A percentile compares a stretch with the other conserved stretches of the same genome.
These are phyloP conservation scores for Tragelaphus buxtoni DNA, from an alignment of 2,113 vertebrate species.

Conservation along the genomic window DNA sequence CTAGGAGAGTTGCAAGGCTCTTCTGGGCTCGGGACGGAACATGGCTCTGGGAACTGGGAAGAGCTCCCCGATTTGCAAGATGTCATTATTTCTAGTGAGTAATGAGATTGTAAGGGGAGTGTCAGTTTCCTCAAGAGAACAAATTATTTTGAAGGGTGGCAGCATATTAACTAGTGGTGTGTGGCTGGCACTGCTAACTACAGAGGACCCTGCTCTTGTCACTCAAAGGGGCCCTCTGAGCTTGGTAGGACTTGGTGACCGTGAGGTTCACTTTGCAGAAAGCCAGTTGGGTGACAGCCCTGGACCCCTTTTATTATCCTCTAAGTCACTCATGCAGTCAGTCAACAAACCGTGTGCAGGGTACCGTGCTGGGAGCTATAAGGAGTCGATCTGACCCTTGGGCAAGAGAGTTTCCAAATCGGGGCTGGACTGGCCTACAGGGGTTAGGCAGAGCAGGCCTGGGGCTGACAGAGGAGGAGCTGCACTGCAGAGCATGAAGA, in stretches of 20 bases:
- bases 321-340: not conserved
- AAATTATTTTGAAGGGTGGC: not conserved
- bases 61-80: not conserved
- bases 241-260: not conserved
- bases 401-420: not conserved
- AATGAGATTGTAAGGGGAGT: not conserved
- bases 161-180: not conserved
- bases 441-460: not conserved
- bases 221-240: not conserved
- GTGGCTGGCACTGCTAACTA: not conserved
- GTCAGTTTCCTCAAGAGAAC: not conserved
- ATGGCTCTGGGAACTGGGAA: not conserved
- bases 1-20: not conserved
- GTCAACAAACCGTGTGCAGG: not conserved
- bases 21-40: not conserved
- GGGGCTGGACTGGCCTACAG: fast-evolving
- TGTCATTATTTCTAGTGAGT: not conserved
- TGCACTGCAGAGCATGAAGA: too few species aligned
- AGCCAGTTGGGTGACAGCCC: not conserved
- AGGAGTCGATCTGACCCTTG: not conserved
- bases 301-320: not conserved
- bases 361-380: not conserved
- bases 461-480: too few species aligned
- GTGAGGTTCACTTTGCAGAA: not conserved
- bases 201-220: not conserved